phyloP scores from a whole-genome alignment of 2,888 invertebrate species.

The Eupithecia pulchellata region DNA sequence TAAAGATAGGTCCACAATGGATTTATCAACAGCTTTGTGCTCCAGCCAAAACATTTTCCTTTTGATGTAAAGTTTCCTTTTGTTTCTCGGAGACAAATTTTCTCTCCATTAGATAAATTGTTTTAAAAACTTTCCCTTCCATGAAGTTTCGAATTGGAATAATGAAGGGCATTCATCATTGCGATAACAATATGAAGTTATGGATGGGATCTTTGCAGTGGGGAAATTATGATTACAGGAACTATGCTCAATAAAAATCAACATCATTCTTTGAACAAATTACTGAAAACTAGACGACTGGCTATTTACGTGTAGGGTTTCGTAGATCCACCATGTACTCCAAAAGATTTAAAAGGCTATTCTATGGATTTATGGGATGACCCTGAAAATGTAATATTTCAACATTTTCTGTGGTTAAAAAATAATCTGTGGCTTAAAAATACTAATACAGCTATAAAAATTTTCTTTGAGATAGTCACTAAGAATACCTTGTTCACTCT shows the following conservation, averaged over 20 bases:
- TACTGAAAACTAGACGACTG: no score
- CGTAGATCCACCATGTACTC: no score
- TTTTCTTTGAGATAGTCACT: no score
- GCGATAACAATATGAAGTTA: slow-evolving; percentile 17
- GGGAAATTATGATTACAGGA: background rate
- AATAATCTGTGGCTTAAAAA: no score
- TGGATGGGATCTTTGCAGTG: background rate
- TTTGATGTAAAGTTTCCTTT: slow-evolving; percentile 65
- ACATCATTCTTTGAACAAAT: background rate
- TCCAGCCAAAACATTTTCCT: slow-evolving; percentile 47
- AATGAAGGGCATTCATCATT: slow-evolving; percentile 59
- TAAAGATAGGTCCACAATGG: slow-evolving; percentile 11
- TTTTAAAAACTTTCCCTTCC: slow-evolving; percentile 66
- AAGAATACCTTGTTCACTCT: no score
- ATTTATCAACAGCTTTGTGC: slow-evolving; percentile 21
- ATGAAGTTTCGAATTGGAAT: slow-evolving; percentile 53
- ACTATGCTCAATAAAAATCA: background rate
- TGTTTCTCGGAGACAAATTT: slow-evolving; percentile 67
- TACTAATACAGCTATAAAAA: no score
- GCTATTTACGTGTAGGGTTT: no score
- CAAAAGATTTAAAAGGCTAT: no score
- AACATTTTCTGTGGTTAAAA: no score
- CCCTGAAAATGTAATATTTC: no score
- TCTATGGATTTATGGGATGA: no score
- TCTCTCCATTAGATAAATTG: slow-evolving; percentile 69